Percentiles rank a stretch among this genome's conserved stretches.
phyloP scores from a whole-genome alignment of 2,888 invertebrate species.

The Polydesmus complanatus region DNA sequence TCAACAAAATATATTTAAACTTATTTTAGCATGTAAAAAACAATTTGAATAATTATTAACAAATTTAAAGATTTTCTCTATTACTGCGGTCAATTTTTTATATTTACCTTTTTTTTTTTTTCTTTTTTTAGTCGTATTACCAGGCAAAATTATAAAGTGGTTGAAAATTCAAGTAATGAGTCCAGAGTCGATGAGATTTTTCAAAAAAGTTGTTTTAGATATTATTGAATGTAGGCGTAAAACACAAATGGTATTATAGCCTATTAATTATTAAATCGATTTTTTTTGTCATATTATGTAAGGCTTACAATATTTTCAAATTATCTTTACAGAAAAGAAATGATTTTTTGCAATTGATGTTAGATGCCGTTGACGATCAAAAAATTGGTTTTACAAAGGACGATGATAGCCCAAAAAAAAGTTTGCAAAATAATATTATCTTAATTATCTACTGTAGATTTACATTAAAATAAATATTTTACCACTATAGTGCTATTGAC shows the following conservation, averaged over 20 bases:
- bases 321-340: constrained; percentile 1
- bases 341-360: constrained; percentile 12
- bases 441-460: too few species aligned
- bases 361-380: neutral
- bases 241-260: neutral
- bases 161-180: neutral
- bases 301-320: neutral
- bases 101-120: neutral
- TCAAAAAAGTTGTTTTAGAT: neutral
- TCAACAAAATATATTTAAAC: neutral
- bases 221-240: neutral
- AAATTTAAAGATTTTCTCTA: too few species aligned
- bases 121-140: neutral
- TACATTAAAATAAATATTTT: too few species aligned
- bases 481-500: too few species aligned
- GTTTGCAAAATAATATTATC: too few species aligned
- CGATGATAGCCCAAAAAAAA: too few species aligned
- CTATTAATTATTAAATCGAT: neutral
- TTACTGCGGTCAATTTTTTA: neutral
- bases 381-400: too few species aligned
- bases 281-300: neutral
- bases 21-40: neutral
- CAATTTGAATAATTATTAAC: neutral
- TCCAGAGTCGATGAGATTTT: neutral
- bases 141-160: neutral